Conservation (phyloP, 2,797 vertebrate species). For the Gastrophryne carolinensis region DNA sequence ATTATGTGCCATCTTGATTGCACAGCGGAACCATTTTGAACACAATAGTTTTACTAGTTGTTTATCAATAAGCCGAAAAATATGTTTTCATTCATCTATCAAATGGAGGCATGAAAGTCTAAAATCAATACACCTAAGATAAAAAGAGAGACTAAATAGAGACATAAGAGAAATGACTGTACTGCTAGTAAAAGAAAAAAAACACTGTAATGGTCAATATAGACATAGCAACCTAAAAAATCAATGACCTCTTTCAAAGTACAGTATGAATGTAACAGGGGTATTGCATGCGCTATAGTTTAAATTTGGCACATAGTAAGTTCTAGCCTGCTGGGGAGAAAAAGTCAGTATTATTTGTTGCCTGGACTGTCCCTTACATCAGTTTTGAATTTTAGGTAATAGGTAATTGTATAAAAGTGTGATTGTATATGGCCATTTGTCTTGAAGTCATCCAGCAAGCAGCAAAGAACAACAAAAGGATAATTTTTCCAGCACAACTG, state of each 20-base stretch:
- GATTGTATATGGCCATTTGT: too few species aligned
- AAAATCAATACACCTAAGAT: slow-evolving; percentile 38
- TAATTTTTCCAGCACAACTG: too few species aligned
- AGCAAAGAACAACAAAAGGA: too few species aligned
- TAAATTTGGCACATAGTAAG: too few species aligned
- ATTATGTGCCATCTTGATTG: too few species aligned
- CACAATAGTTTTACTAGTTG: not conserved
- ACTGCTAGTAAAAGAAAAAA: slow-evolving; percentile 36
- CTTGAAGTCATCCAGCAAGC: too few species aligned
- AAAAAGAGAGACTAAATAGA: slow-evolving; percentile 40
- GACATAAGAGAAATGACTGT: slow-evolving; percentile 41
- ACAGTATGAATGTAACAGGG: not conserved
- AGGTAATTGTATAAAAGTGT: too few species aligned
- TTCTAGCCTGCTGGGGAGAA: too few species aligned
- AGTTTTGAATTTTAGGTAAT: too few species aligned
- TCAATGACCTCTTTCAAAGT: not conserved
- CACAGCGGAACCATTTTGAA: too few species aligned
- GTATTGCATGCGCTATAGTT: not conserved
- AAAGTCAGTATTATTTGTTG: too few species aligned
- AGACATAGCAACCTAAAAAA: slow-evolving; percentile 9
- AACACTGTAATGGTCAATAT: slow-evolving; percentile 31
- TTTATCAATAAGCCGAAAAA: slow-evolving; percentile 30
- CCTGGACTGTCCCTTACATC: too few species aligned
- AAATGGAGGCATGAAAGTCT: slow-evolving; percentile 5
- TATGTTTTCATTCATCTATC: slow-evolving; percentile 38